Evolutionary conservation across 2,888 invertebrate species (phyloP).

Genomic region (Microplitis deprimator): DNA sequence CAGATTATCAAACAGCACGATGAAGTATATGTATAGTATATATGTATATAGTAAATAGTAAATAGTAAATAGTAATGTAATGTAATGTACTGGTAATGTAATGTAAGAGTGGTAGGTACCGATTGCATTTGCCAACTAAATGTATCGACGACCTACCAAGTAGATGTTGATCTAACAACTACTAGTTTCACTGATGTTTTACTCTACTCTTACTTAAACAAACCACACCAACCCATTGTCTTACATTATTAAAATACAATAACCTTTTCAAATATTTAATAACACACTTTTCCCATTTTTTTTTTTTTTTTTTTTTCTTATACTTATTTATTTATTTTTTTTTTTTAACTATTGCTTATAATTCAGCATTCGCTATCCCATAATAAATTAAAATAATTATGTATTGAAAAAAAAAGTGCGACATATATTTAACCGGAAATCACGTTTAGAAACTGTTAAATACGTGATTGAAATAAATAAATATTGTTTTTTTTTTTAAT

Average conservation of each 20-base stretch:
- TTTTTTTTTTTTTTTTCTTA: no score
- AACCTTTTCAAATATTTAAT: no score
- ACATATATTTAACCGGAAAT: neutral
- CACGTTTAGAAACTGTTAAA: neutral
- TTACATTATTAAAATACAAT: no score
- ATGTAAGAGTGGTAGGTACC: slow-evolving; percentile 22
- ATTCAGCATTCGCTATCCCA: no score
- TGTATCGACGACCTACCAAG: slow-evolving; percentile 1
- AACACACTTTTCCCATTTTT: no score
- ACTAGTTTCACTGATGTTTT: neutral
- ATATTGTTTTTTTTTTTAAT: neutral
- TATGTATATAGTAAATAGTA: neutral
- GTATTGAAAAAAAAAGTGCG: neutral
- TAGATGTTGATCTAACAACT: neutral
- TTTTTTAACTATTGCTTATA: no score
- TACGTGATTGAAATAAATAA: neutral
- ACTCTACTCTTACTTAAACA: neutral
- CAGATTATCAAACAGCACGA: slow-evolving; percentile 56
- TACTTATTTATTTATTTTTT: no score
- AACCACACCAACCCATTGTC: neutral
- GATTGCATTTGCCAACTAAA: slow-evolving; percentile 31
- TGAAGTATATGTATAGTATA: neutral
- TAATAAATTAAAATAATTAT: neutral
- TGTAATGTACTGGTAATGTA: neutral
- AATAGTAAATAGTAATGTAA: no score